Evolutionary conservation across 2,797 vertebrate genomes (phyloP).

Genomic region (Argentina silus): DNA sequence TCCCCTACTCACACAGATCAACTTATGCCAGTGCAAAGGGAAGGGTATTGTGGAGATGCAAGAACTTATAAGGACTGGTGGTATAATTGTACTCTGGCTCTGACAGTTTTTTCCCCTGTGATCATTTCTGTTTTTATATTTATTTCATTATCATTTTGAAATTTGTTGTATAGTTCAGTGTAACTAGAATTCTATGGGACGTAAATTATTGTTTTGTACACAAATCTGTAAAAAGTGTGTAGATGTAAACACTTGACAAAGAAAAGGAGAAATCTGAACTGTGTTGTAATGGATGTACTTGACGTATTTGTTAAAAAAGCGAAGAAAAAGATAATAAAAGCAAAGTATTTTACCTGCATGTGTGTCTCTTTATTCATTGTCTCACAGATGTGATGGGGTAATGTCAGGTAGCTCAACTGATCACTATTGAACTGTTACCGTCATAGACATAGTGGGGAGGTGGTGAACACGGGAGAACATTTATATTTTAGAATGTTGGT

Average conservation of each 20-base stretch:
- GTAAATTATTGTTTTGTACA: slow-evolving; percentile 99
- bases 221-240: slow-evolving; percentile 94
- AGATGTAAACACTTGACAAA: slow-evolving; percentile 92
- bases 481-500: not conserved
- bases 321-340: slow-evolving; percentile 93
- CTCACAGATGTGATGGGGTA: not conserved
- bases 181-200: slow-evolving; percentile 88
- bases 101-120: slow-evolving; percentile 63
- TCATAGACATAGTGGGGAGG: too few relatives aligned
- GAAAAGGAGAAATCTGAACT: slow-evolving; percentile 71
- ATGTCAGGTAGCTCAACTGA: not conserved
- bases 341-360: slow-evolving; percentile 91
- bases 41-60: slow-evolving; percentile 58
- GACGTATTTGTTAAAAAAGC: slow-evolving; percentile 86
- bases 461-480: too few relatives aligned
- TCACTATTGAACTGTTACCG: too few relatives aligned
- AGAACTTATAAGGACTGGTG: slow-evolving; percentile 60
- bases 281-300: slow-evolving; percentile 83
- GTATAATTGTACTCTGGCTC: slow-evolving; percentile 67
- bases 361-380: slow-evolving; percentile 55
- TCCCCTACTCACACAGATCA: slow-evolving; percentile 45
- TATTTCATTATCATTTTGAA: slow-evolving; percentile 77
- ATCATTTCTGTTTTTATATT: slow-evolving; percentile 79
- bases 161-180: slow-evolving; percentile 83
- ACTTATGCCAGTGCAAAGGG: slow-evolving; percentile 65